These are phyloP conservation scores for Tridacna gigas DNA, from an alignment of 2,888 invertebrate genomes.

Conservation along the genomic window DNA sequence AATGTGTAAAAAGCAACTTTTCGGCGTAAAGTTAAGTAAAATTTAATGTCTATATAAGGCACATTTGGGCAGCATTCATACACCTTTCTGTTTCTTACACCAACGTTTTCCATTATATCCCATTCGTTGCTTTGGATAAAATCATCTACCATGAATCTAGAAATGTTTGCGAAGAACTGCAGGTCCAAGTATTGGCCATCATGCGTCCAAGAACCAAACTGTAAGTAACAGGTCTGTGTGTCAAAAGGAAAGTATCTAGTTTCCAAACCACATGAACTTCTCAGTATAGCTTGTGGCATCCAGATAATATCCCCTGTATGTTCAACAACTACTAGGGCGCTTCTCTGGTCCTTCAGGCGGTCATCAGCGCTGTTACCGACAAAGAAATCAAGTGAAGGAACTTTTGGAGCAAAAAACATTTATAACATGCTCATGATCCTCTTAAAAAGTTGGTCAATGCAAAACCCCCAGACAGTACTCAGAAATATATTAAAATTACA, in stretches of 20 bases:
- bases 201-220: conserved; percentile 85
- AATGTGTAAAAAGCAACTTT: conserved; percentile 84
- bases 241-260: conserved; percentile 85
- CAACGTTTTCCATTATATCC: conserved; percentile 80
- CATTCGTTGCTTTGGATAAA: conserved; percentile 84
- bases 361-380: conserved; percentile 82
- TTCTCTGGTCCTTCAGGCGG: conserved; percentile 84
- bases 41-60: conserved; percentile 83
- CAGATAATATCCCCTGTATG: conserved; percentile 78
- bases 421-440: no score
- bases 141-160: conserved; percentile 76
- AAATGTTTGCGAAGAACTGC: conserved; percentile 69
- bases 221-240: conserved; percentile 82
- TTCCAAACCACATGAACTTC: conserved; percentile 83
- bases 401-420: no score
- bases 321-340: conserved; percentile 82
- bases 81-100: conserved; percentile 76
- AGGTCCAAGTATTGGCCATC: conserved; percentile 82
- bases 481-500: no score
- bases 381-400: neutral
- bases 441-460: no score
- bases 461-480: no score
- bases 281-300: conserved; percentile 83
- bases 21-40: conserved; percentile 78
- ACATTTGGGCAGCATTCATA: conserved; percentile 83